Conservation (phyloP, 2,797 vertebrate genomes). For the Anguilla obscura region DNA sequence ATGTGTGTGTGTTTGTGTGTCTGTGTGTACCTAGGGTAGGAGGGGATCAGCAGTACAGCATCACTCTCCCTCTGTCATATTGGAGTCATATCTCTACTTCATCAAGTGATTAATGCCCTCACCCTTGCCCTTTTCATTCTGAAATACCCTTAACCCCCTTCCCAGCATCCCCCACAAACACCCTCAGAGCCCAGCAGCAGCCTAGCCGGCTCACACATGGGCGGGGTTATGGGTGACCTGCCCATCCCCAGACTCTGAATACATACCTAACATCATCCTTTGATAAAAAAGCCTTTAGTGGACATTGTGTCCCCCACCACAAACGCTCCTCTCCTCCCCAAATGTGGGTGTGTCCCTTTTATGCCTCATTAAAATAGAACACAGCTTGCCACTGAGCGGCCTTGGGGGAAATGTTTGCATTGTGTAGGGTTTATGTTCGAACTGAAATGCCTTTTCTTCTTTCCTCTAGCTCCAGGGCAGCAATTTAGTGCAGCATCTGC, state of each 20-base stretch:
- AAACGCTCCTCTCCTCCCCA: slow-evolving; percentile 23
- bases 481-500: slow-evolving; percentile 87
- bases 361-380: slow-evolving; percentile 70
- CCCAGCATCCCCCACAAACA: not conserved
- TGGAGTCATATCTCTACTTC: slow-evolving; percentile 63
- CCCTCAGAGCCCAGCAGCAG: not conserved
- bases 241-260: slow-evolving; percentile 53
- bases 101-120: slow-evolving; percentile 75
- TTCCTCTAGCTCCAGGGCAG: slow-evolving; percentile 78
- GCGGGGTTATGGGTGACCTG: slow-evolving; percentile 53
- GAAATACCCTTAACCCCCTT: slow-evolving; percentile 45
- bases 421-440: slow-evolving; percentile 76
- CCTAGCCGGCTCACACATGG: not conserved
- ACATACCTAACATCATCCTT: slow-evolving; percentile 48
- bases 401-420: slow-evolving; percentile 79
- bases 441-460: slow-evolving; percentile 79
- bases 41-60: slow-evolving; percentile 64
- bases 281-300: slow-evolving; percentile 50
- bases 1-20: not conserved
- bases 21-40: slow-evolving; percentile 38
- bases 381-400: slow-evolving; percentile 72
- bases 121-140: slow-evolving; percentile 45
- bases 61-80: slow-evolving; percentile 47
- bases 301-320: slow-evolving; percentile 36
- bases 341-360: slow-evolving; percentile 63